These are phyloP conservation scores for Lepisosteus oculatus DNA, from an alignment of 2,113 vertebrate species.

Conservation along the genomic window DNA sequence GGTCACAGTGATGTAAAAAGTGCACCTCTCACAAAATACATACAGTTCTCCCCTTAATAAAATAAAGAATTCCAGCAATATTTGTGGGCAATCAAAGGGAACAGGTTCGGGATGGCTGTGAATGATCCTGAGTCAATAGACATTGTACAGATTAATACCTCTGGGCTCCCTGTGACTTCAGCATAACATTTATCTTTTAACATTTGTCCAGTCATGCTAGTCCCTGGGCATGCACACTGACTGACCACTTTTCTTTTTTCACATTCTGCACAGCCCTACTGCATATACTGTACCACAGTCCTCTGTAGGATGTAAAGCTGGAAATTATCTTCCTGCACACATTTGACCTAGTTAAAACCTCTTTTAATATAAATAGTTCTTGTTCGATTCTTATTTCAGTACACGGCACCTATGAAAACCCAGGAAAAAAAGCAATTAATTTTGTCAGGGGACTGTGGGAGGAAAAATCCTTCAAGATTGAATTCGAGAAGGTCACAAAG, in stretches of 20 bases:
- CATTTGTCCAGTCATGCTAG: constrained; percentile 1
- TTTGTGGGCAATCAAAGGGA: background rate
- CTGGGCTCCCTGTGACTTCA: constrained; percentile 8
- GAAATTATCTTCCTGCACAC: constrained; percentile 37
- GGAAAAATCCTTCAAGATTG: background rate
- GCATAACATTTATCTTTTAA: constrained; percentile 1
- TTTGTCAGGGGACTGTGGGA: background rate
- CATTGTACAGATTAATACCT: background rate
- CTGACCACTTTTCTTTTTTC: constrained; percentile 26
- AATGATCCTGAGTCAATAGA: background rate
- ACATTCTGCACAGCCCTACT: constrained; percentile 19
- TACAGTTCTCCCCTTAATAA: background rate
- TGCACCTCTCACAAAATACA: background rate
- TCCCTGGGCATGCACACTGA: constrained; percentile 8
- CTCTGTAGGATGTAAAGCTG: constrained; percentile 24
- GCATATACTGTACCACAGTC: background rate
- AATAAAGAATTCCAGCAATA: background rate
- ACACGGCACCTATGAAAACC: constrained; percentile 15
- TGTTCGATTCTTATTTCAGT: constrained; percentile 16
- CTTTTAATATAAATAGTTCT: constrained; percentile 21
- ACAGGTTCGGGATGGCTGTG: background rate
- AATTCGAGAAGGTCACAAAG: too few relatives aligned
- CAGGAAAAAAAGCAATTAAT: constrained; percentile 11
- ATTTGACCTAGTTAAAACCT: constrained; percentile 37
- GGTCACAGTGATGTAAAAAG: background rate